phyloP scores from a whole-genome alignment of 2,797 vertebrate genomes.

The Chromobotia macracanthus region DNA sequence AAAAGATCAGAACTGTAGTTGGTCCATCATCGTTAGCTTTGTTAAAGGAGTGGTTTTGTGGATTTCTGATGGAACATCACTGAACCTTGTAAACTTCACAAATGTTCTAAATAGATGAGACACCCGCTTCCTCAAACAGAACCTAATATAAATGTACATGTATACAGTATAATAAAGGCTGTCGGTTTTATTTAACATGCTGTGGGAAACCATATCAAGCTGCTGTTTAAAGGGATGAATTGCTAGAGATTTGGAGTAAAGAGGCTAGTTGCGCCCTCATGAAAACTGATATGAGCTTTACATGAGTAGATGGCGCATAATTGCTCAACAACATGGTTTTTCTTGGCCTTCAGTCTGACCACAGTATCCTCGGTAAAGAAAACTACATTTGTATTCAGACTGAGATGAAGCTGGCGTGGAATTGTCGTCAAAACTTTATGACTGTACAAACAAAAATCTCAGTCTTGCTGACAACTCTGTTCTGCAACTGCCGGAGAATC shows the following conservation, averaged over 20 bases:
- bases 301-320: not conserved
- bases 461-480: not conserved
- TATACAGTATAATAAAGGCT: slow-evolving; percentile 23
- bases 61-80: not conserved
- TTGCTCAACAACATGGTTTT: not conserved
- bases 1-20: slow-evolving; percentile 8
- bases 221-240: slow-evolving; percentile 40
- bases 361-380: slow-evolving; percentile 39
- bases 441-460: not conserved
- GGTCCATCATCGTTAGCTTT: not conserved
- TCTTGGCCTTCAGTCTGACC: not conserved
- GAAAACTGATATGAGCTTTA: not conserved
- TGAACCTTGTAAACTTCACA: not conserved
- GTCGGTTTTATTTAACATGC: slow-evolving; percentile 9
- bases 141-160: slow-evolving; percentile 5
- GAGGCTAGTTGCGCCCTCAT: not conserved
- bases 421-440: not conserved
- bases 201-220: not conserved
- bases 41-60: too few species aligned
- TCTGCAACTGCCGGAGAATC: not conserved
- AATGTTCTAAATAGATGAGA: not conserved
- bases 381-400: slow-evolving; percentile 9
- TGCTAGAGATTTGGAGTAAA: slow-evolving; percentile 2
- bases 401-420: slow-evolving; percentile 8
- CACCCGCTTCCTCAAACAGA: not conserved